Evolutionary conservation across 2,797 vertebrate genomes (phyloP).

Genomic region (Babyrousa celebensis): DNA sequence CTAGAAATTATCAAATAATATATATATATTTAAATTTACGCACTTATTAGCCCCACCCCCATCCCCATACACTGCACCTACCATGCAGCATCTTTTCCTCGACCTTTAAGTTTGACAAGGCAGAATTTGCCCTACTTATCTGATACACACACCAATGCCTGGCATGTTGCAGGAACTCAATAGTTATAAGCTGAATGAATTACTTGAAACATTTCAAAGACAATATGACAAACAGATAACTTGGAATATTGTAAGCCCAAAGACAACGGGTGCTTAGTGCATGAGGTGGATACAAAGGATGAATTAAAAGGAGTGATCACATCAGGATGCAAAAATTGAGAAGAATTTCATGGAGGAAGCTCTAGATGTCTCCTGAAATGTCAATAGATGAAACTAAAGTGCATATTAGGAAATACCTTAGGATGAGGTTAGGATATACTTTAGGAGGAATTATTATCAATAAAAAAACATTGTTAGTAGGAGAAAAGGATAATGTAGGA

Average conservation of each 20-base stretch:
- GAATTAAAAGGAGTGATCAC: not conserved
- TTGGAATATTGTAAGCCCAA: not conserved
- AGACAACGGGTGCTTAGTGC: not conserved
- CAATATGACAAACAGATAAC: not conserved
- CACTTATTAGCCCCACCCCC: not conserved
- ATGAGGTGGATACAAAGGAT: not conserved
- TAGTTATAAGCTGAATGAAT: not conserved
- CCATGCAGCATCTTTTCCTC: not conserved
- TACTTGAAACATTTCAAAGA: conserved; percentile 18
- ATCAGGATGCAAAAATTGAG: not conserved
- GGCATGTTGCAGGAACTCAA: not conserved
- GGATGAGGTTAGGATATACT: not conserved
- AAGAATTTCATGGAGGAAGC: not conserved
- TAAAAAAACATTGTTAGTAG: not conserved
- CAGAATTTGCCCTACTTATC: not conserved
- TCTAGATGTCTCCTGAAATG: not conserved
- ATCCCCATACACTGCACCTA: not conserved
- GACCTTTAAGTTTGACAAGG: not conserved
- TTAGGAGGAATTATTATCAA: not conserved
- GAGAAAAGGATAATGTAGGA: not conserved
- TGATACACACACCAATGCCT: not conserved
- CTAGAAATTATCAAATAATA: not conserved
- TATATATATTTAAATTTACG: not conserved
- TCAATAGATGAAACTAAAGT: not conserved
- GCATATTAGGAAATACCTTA: not conserved